These are phyloP conservation scores for Punctoribates punctum DNA, from an alignment of 2,888 invertebrate species.

Conservation along the genomic window DNA sequence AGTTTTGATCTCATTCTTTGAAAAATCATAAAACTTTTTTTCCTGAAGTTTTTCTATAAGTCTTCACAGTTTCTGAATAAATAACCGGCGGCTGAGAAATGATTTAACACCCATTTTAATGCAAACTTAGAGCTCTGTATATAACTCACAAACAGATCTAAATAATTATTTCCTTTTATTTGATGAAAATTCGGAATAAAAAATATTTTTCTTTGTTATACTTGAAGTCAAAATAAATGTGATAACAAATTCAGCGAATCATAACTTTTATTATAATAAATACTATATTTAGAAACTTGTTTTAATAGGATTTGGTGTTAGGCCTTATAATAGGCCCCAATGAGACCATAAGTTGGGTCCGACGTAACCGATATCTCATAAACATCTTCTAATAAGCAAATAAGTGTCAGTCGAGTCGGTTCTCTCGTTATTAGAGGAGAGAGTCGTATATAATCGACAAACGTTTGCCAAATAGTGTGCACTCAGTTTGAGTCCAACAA, in stretches of 20 bases:
- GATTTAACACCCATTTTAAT: background rate
- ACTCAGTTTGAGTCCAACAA: constrained; percentile 1
- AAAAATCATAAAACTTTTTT: constrained; percentile 13
- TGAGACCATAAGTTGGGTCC: constrained; percentile 24
- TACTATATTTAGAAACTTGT: constrained; percentile 5
- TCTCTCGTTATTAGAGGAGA: constrained; percentile 8
- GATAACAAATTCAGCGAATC: background rate
- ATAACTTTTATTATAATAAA: constrained; percentile 21
- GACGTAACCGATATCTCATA: constrained; percentile 17
- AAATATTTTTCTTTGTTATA: background rate
- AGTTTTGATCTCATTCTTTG: background rate
- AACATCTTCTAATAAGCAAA: constrained; percentile 29
- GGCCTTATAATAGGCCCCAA: constrained; percentile 17
- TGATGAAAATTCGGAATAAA: background rate
- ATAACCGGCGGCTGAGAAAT: background rate
- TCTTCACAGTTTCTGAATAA: constrained; percentile 3
- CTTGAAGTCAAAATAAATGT: background rate
- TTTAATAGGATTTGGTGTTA: background rate
- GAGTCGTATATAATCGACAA: background rate
- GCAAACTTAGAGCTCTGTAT: background rate
- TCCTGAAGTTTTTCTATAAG: background rate
- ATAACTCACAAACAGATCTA: background rate
- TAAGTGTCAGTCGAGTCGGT: constrained; percentile 17
- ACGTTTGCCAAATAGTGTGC: constrained; percentile 25
- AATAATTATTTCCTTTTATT: background rate